Conservation (phyloP, 2,113 vertebrate genomes). For the Trematocara nigrifrons region DNA sequence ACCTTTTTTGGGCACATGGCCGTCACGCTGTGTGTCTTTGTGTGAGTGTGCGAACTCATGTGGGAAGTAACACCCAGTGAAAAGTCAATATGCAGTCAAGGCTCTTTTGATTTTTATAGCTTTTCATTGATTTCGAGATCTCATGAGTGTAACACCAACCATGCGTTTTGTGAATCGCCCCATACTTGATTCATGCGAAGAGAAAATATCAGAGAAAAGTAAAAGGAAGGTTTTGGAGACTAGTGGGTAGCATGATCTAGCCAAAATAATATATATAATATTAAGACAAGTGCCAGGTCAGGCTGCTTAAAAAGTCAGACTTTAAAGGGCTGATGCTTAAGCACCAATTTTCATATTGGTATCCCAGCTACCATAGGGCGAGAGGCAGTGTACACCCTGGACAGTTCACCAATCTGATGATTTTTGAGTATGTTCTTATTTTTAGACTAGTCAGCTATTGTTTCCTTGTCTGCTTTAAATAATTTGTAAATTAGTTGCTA, state of each 20-base stretch:
- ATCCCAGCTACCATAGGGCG: neutral
- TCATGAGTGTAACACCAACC: neutral
- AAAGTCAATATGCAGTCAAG: neutral
- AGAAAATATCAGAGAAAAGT: neutral
- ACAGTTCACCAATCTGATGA: neutral
- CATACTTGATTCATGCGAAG: neutral
- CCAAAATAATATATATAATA: neutral
- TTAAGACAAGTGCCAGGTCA: neutral
- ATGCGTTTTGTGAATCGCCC: neutral
- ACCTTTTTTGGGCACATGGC: constrained; percentile 73
- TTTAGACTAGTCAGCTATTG: neutral
- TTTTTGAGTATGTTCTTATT: neutral
- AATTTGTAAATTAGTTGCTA: neutral
- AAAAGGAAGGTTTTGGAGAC: neutral
- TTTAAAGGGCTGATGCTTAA: neutral
- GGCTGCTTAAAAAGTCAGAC: neutral
- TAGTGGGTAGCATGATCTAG: neutral
- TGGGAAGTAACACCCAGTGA: constrained; percentile 2
- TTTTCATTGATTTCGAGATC: constrained; percentile 9
- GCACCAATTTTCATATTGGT: neutral
- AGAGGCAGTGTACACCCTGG: neutral
- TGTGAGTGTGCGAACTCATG: neutral
- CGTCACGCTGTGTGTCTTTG: constrained; percentile 8
- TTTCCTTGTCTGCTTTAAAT: neutral
- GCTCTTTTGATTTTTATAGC: neutral